Conservation (phyloP, 2,113 vertebrate genomes). For the Thunnus maccoyii region DNA sequence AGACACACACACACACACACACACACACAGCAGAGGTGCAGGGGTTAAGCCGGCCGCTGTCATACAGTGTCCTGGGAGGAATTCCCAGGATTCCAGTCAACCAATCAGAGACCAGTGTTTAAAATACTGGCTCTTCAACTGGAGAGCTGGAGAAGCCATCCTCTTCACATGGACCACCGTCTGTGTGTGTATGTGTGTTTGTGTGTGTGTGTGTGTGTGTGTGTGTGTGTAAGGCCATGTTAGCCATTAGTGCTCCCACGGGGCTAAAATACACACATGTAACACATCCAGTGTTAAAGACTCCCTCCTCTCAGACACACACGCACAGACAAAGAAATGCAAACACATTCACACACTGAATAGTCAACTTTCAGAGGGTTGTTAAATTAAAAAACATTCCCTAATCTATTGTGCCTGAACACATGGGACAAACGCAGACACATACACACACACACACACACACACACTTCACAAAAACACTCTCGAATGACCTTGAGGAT, state of each 20-base stretch:
- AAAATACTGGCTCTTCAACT: slow-evolving; percentile 59
- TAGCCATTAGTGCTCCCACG: slow-evolving; percentile 54
- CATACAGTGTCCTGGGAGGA: slow-evolving; percentile 27
- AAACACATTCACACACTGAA: slow-evolving; percentile 8
- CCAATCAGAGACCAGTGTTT: slow-evolving; percentile 68
- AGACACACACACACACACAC: neutral
- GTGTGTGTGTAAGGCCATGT: slow-evolving; percentile 3
- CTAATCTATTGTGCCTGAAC: slow-evolving; percentile 1
- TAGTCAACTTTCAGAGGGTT: neutral
- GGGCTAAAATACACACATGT: slow-evolving; percentile 30
- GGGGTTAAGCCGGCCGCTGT: slow-evolving; percentile 11
- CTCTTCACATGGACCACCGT: slow-evolving; percentile 63
- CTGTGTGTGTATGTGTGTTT: slow-evolving; percentile 10
- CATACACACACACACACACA: slow-evolving; percentile 34
- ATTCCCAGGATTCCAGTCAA: slow-evolving; percentile 55
- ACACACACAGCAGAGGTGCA: slow-evolving; percentile 8
- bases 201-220: too few species aligned
- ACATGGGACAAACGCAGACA: slow-evolving; percentile 32
- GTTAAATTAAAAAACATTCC: neutral
- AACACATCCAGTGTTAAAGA: slow-evolving; percentile 31
- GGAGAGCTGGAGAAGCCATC: slow-evolving; percentile 53
- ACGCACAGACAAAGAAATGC: slow-evolving; percentile 1
- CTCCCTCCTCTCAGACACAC: neutral
- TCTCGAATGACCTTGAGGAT: slow-evolving; percentile 55
- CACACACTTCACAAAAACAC: slow-evolving; percentile 29